Evolutionary conservation across 1,140 invertebrate species (phyloP).

Genomic region (Drosophila bifasciata): DNA sequence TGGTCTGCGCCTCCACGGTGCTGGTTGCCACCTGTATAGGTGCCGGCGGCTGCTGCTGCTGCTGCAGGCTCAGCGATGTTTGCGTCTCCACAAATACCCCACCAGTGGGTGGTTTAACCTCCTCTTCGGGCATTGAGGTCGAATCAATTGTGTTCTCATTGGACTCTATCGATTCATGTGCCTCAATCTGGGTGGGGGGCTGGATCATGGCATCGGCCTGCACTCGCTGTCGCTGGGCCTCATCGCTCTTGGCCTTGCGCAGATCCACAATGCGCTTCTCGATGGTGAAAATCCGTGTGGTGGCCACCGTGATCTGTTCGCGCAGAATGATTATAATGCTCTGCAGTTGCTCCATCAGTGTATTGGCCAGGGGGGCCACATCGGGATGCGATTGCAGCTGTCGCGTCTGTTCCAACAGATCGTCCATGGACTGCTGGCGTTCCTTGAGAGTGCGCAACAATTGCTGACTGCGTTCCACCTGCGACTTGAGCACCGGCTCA

Average conservation of each 20-base stretch:
- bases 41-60: slow-evolving; percentile 51
- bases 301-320: slow-evolving; percentile 78
- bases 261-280: slow-evolving; percentile 77
- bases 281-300: slow-evolving; percentile 77
- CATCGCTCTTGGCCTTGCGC: slow-evolving; percentile 67
- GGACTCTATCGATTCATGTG: slow-evolving; percentile 63
- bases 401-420: slow-evolving; percentile 74
- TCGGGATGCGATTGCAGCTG: slow-evolving; percentile 75
- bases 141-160: slow-evolving; percentile 73
- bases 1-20: slow-evolving; percentile 87
- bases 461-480: slow-evolving; percentile 74
- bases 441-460: slow-evolving; percentile 75
- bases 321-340: slow-evolving; percentile 72
- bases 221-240: slow-evolving; percentile 64
- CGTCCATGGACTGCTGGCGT: slow-evolving; percentile 76
- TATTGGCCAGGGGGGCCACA: slow-evolving; percentile 72
- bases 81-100: slow-evolving; percentile 84
- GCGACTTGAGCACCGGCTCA: slow-evolving; percentile 68
- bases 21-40: slow-evolving; percentile 76
- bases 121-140: slow-evolving; percentile 80
- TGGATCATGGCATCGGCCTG: slow-evolving; percentile 68
- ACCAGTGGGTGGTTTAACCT: slow-evolving; percentile 45
- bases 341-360: slow-evolving; percentile 74
- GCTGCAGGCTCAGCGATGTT: slow-evolving; percentile 84
- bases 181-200: slow-evolving; percentile 37